These are phyloP conservation scores for Octopus bimaculoides DNA, from an alignment of 1,140 invertebrate genomes.

Conservation along the genomic window DNA sequence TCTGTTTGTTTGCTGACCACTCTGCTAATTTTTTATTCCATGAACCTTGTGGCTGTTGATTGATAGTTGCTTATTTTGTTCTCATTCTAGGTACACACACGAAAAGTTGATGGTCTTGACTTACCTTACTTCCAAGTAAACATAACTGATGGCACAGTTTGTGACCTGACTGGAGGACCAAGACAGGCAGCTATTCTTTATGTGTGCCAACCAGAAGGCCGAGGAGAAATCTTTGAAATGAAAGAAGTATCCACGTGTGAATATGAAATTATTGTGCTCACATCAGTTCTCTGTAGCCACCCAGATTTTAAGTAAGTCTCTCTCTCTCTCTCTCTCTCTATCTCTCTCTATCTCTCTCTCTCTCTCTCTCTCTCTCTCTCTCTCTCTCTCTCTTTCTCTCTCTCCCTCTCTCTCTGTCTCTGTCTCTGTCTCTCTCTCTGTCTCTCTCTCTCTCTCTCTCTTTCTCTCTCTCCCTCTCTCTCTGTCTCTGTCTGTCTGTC, in stretches of 20 bases:
- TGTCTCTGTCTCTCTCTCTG: not conserved
- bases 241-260: slow-evolving; percentile 92
- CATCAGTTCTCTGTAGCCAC: slow-evolving; percentile 81
- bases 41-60: no score
- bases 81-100: slow-evolving; percentile 50
- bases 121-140: slow-evolving; percentile 67
- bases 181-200: slow-evolving; percentile 70
- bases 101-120: slow-evolving; percentile 77
- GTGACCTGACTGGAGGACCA: slow-evolving; percentile 83
- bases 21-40: no score
- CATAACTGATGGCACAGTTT: slow-evolving; percentile 73
- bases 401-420: not conserved
- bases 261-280: slow-evolving; percentile 69
- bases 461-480: no score
- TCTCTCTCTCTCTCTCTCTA: not conserved
- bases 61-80: no score
- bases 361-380: not conserved
- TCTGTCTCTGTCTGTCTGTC: no score
- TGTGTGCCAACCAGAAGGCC: slow-evolving; percentile 56
- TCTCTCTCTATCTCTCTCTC: not conserved
- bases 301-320: slow-evolving; percentile 74
- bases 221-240: slow-evolving; percentile 85
- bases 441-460: not conserved
- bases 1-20: no score
- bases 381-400: not conserved